Base-by-base conservation (phyloP, 2,888 invertebrate genomes). In the Orchesella flavescens region DNA sequence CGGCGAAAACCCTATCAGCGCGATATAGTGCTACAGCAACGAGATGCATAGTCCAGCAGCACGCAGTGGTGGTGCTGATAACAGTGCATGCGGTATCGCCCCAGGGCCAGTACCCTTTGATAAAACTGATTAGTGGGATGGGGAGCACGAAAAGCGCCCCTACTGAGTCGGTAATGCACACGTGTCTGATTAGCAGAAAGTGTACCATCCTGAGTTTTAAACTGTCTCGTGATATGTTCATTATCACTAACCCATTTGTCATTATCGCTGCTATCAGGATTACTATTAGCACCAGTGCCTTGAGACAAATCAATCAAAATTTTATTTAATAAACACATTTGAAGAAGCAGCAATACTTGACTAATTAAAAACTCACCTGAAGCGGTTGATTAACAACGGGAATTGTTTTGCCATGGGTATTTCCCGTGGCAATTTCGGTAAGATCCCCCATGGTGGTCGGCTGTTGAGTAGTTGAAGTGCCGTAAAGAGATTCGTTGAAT, bases 21-120 rank as follows among this genome's bases (percentile, higher is more conserved):
- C 87, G 76, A 65, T 87, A 87, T 5, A 87, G 53, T n/a, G 86
- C 87, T 21, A 87, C 87, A 21, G 87, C 86, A 46, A 89, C 85
- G 53, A 89, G 80, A 80, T 89, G 89, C 88, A 89, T 89, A 49
- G 89, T 87, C 89, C 89, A 89, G 23, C 88, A 85, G 7, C 87
- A 84, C 7, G 89, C 88, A 65, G 89, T 89, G 44, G 89, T 87
- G 61, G 88, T 88, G 66, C 86, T 85, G 61, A 89, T 87, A 34
- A 87, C 77, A 10, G 85, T 82, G 80, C 89, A 89, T 17, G 88
- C 84, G 15, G 74, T 75, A 23, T 85, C 69, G 2, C 87, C 86
- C 57, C 87, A 87, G n/a, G 83, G 84, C 89, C 89, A 89, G 12
- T 84, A 83, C 17, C 89, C 89, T 79, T 84, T 84, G 2, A 84